Evolutionary conservation across 2,888 invertebrate species (phyloP).

Genomic region (Coelopa pilipes): DNA sequence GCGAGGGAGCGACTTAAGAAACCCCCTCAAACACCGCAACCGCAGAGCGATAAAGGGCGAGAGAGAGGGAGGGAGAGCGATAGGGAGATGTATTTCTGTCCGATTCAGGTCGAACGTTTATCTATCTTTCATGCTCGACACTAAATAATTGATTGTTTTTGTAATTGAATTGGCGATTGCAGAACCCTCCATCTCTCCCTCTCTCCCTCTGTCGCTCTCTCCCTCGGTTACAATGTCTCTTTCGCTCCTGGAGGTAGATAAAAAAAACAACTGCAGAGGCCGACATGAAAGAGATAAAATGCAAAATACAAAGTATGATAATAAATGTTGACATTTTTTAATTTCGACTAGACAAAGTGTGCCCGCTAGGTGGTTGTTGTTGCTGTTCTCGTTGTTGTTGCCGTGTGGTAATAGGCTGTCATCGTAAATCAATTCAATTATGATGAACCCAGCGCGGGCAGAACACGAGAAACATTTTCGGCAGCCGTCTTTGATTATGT

Average conservation of each 20-base stretch:
- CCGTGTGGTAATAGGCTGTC: too few species aligned
- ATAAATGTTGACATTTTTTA: conserved; percentile 36
- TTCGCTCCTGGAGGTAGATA: neutral
- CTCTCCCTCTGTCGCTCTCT: too few species aligned
- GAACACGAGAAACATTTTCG: conserved; percentile 17
- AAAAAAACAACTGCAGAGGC: neutral
- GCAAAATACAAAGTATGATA: conserved; percentile 22
- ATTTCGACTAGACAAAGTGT: conserved; percentile 28
- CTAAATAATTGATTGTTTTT: conserved; percentile 62
- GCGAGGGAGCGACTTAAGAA: neutral
- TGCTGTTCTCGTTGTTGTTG: neutral
- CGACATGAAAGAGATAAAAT: conserved; percentile 8
- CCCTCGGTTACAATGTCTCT: neutral
- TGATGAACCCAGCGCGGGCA: conserved; percentile 24
- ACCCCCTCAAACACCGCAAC: conserved; percentile 29
- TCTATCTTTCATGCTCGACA: conserved; percentile 54
- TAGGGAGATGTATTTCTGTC: conserved; percentile 25
- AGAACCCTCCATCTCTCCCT: too few species aligned
- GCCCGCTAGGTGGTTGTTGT: conserved; percentile 4
- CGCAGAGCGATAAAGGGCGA: too few species aligned
- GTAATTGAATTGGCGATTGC: conserved; percentile 56
- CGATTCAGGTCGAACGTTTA: neutral
- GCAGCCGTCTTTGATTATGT: conserved; percentile 32
- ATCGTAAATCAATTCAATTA: conserved; percentile 43
- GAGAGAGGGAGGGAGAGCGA: neutral